Evolutionary conservation across 2,113 vertebrate genomes (phyloP), one percentile per base, ranked within the genome.

Genomic region (Dicerorhinus sumatrensis): DNA sequence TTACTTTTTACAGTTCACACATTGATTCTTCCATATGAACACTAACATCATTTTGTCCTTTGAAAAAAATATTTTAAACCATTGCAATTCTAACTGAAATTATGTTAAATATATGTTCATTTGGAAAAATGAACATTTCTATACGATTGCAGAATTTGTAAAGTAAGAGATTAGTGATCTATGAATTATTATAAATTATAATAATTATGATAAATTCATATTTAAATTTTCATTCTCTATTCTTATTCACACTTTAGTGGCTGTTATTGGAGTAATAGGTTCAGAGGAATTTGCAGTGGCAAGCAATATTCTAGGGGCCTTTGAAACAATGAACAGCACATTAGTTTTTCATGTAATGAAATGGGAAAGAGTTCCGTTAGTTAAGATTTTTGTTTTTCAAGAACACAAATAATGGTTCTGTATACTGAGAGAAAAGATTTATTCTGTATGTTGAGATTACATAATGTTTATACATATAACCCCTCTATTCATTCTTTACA

Each of bases 141-240:
- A 0, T 89, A 72, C 33, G 29, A 76, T 54, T 89, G 42, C 31
- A 97, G 21, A 96, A 63, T 79, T 89, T 91, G 7, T 90, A 79
- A 89, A 60, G n/a, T 88, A 88, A 77, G 18, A 46, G 16, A 95
- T 56, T 84, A 85, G n/a, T 77, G 11, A 27, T 72, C 2, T 84
- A 4, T 95, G 9, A 88, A 51, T 77, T 94, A 90, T 79, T 29
- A 62, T 51, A 85, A 51, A 73, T 67, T 63, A 46, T 67, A n/a
- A 48, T 88, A 85, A 63, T 80, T 80, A 8, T 72, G 12, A 42
- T 72, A 91, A 93, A 39, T 89, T 88, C 62, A 76, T 29, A 85
- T 80, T 92, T 94, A 92, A 91, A 85, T 62, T 89, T 95, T 91
- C 6, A 93, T 70, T 94, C 33, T 95, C 62, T 95, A 20, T 62